phyloP scores from a whole-genome alignment of 1,140 invertebrate species.

The Saccostrea echinata region DNA sequence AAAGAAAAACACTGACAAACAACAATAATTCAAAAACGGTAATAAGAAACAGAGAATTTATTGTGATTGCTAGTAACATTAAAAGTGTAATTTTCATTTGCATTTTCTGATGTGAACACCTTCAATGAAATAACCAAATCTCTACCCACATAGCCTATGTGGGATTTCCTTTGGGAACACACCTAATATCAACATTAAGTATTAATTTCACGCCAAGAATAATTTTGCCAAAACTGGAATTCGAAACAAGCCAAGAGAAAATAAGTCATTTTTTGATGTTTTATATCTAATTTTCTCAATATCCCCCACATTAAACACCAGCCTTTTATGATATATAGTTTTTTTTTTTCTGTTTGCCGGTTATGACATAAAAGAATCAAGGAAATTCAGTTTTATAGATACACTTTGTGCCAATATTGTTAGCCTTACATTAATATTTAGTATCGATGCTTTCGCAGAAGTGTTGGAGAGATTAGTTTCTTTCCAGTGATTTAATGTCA shows the following conservation, averaged over 20 bases:
- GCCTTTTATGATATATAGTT: not conserved
- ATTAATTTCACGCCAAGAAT: not conserved
- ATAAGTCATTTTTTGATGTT: not conserved
- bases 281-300: not conserved
- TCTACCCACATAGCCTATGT: too few species aligned
- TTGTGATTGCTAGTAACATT: too few species aligned
- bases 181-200: not conserved
- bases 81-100: too few species aligned
- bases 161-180: too few species aligned
- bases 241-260: not conserved
- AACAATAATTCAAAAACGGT: too few species aligned
- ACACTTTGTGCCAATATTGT: not conserved
- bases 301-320: not conserved
- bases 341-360: not conserved
- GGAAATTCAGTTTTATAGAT: not conserved
- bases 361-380: not conserved
- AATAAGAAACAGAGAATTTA: too few species aligned
- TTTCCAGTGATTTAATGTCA: not conserved
- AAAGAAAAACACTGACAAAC: too few species aligned
- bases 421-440: not conserved
- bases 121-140: too few species aligned
- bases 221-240: not conserved
- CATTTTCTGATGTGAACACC: too few species aligned
- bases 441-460: not conserved
- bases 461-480: not conserved